Base-by-base conservation (phyloP, 2,888 invertebrate species). In the Yponomeuta evonymella region DNA sequence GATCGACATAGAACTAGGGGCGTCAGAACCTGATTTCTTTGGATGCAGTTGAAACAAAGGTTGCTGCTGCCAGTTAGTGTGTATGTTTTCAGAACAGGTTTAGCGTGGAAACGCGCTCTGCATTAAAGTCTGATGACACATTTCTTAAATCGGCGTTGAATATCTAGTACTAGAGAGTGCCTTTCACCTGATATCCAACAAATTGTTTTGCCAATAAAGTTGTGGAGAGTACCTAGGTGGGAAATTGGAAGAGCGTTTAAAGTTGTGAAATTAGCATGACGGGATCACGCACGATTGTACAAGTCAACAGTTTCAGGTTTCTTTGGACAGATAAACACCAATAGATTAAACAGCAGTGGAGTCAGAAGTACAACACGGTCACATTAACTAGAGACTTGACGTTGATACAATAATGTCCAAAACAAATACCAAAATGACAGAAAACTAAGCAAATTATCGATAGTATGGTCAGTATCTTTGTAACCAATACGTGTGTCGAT, bases 51-150 rank as follows among this genome's bases (percentile, higher is more conserved):
- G 80, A 84, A 83, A 85, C 82, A 86, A 86, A 85, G 84, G 82
- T 83, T 5, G n/a, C 3, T 12, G 62, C 6, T 79, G 79, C 30
- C 43, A 67, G 23, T 64, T 64, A n/a, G 30, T 48, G 12, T n/a
- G 48, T n/a, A 69, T 69, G 48, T 80, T 85, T 58, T 15, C 51
- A 84, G 85, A 90, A 90, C 90, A 81, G 89, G 90, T 90, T 89
- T 85, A 76, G 79, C 72, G 81, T 83, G 81, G 84, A 82, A 81
- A 84, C 86, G 87, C 89, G 89, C 88, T 88, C 89, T 88, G 88
- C 86, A 84, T 23, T 65, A 65, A 58, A 36, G 43, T 43, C 29
- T 51, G 65, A 58, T 68, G 68, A 58, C 68, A 68, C 68, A 68
- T 68, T 68, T 68, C 67, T 67, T 43, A 33, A 65, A 65, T 65